phyloP scores from a whole-genome alignment of 1,140 invertebrate genomes.

The Ctenoplectra terminalis region DNA sequence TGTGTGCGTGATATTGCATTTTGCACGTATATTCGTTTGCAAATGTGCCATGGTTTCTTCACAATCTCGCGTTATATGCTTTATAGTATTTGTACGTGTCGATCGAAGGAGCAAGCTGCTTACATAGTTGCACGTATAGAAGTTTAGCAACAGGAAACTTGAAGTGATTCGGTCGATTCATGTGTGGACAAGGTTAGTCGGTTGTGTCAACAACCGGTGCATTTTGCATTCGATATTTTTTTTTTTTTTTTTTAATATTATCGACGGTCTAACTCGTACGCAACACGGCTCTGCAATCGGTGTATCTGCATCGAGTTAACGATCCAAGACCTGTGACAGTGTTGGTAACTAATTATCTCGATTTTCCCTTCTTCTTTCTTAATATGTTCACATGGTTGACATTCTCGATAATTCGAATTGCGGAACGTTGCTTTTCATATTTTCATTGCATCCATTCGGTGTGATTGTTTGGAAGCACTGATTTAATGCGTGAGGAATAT shows the following conservation, averaged over 20 bases:
- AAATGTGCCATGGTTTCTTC: conserved; percentile 6
- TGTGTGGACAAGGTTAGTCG: conserved; percentile 14
- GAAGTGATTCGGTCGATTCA: conserved; percentile 12
- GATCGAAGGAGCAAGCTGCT: neutral
- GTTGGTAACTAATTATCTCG: conserved; percentile 7
- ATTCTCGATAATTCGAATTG: neutral
- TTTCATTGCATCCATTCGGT: neutral
- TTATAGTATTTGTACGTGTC: neutral
- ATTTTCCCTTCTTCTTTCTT: neutral
- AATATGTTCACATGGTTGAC: neutral
- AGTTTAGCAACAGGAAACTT: conserved; percentile 32
- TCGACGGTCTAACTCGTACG: neutral
- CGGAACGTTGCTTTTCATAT: neutral
- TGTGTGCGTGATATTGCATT: neutral
- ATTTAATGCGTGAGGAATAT: too few relatives aligned
- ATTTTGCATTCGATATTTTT: conserved; percentile 27
- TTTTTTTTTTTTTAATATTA: neutral
- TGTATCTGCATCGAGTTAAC: neutral
- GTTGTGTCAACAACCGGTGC: conserved; percentile 32
- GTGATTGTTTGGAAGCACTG: too few relatives aligned
- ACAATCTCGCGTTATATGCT: neutral
- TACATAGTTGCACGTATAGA: neutral
- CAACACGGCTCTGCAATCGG: neutral
- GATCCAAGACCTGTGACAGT: neutral
- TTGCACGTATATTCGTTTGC: neutral